A percentile compares a stretch with the other conserved stretches of the same genome.
Evolutionary conservation across 2,113 vertebrate genomes (phyloP).

Genomic region (Oncorhynchus nerka): DNA sequence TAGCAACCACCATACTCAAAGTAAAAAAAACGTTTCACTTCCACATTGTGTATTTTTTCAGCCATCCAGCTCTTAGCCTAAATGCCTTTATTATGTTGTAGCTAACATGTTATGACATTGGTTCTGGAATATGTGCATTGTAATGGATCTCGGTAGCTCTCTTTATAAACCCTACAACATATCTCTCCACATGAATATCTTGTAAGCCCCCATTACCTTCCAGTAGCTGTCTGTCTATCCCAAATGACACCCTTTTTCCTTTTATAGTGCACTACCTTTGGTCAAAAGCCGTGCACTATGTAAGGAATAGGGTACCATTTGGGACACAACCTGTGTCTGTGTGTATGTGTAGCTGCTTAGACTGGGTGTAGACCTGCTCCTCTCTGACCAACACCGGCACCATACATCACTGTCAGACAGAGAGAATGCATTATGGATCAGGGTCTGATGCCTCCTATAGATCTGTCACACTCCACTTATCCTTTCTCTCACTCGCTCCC

Average conservation of each 20-base stretch:
- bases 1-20: too few species aligned
- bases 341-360: not conserved
- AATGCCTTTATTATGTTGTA: not conserved
- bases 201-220: not conserved
- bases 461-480: not conserved
- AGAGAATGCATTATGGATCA: not conserved
- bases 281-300: too few species aligned
- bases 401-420: not conserved
- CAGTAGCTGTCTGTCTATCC: not conserved
- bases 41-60: not conserved
- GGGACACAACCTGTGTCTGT: not conserved
- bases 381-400: too few species aligned
- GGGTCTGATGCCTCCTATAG: not conserved
- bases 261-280: too few species aligned
- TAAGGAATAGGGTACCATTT: not conserved
- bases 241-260: too few species aligned
- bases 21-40: not conserved
- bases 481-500: not conserved
- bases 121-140: not conserved
- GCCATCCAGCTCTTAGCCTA: not conserved
- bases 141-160: too few species aligned
- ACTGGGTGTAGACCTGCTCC: too few species aligned
- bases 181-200: too few species aligned
- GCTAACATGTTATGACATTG: not conserved
- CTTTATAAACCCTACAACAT: too few species aligned